These are phyloP conservation scores for Lipotes vexillifer DNA, from an alignment of 2,113 vertebrate species.

Conservation along the genomic window DNA sequence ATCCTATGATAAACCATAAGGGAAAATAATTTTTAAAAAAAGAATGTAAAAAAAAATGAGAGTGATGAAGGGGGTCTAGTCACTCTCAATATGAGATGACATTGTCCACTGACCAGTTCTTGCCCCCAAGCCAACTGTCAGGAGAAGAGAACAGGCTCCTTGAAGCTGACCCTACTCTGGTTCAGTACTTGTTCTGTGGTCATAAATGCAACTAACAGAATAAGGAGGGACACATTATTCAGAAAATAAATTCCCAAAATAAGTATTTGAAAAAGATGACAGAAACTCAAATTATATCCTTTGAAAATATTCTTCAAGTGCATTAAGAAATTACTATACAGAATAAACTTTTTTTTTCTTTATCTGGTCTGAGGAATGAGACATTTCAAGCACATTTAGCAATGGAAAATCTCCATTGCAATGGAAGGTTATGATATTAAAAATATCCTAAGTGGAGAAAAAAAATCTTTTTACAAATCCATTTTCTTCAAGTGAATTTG, in stretches of 20 bases:
- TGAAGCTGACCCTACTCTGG: rapidly evolving
- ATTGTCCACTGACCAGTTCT: rapidly evolving
- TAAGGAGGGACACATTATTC: rapidly evolving
- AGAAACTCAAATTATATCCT: neutral
- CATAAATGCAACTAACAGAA: neutral
- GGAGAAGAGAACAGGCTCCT: rapidly evolving
- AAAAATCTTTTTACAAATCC: neutral
- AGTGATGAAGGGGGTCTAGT: neutral
- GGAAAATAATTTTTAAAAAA: too few relatives aligned
- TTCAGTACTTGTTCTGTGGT: rapidly evolving
- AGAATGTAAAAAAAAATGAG: too few relatives aligned
- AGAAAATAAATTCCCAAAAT: neutral
- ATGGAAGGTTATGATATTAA: neutral
- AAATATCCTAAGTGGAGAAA: neutral
- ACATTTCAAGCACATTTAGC: neutral
- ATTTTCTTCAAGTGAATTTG: neutral
- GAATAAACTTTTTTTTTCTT: neutral
- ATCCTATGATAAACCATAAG: too few relatives aligned
- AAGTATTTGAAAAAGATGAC: neutral
- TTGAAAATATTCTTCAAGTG: neutral
- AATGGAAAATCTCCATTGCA: neutral
- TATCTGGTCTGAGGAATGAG: too few relatives aligned
- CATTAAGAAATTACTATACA: neutral
- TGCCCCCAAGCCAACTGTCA: rapidly evolving
- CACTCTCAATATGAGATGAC: rapidly evolving